Evolutionary conservation across 2,888 invertebrate species (phyloP).

Genomic region (Bugula neritina): DNA sequence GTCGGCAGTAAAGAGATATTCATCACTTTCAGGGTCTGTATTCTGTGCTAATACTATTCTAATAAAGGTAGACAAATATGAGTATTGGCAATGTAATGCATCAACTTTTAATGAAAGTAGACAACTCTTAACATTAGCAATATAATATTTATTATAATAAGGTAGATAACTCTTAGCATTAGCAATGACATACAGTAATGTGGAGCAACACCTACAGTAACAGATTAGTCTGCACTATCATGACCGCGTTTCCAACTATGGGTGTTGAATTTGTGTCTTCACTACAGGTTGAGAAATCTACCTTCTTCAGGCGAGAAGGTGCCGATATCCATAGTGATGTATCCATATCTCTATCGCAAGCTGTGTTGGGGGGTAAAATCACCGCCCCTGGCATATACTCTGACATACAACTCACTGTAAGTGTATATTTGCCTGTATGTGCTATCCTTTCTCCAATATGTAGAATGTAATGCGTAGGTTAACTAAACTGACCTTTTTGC

Average conservation of each 20-base stretch:
- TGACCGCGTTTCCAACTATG: too few species aligned
- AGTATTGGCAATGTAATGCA: background rate
- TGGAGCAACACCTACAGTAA: too few species aligned
- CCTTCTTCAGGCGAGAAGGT: conserved; percentile 84
- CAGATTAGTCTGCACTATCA: too few species aligned
- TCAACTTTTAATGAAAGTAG: background rate
- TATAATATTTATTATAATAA: too few species aligned
- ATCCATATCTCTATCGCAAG: conserved; percentile 80
- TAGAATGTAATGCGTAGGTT: too few species aligned
- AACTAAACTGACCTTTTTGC: too few species aligned
- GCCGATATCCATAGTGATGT: conserved; percentile 94
- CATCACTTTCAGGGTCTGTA: conserved; percentile 78
- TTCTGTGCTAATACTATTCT: too few species aligned
- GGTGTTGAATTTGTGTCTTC: too few species aligned
- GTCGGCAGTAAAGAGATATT: conserved; percentile 84
- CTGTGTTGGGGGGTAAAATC: conserved; percentile 84
- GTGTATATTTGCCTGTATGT: conserved; percentile 31
- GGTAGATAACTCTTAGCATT: too few species aligned
- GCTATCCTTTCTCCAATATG: too few species aligned
- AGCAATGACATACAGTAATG: too few species aligned
- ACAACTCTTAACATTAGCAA: too few species aligned
- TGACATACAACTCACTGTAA: conserved; percentile 80
- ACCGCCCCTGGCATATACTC: conserved; percentile 90
- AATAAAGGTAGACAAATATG: background rate
- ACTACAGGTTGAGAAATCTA: conserved; percentile 65